Evolutionary conservation across 2,113 vertebrate species (phyloP), one percentile per base, ranked within the genome.

Genomic region (Ameiurus melas): DNA sequence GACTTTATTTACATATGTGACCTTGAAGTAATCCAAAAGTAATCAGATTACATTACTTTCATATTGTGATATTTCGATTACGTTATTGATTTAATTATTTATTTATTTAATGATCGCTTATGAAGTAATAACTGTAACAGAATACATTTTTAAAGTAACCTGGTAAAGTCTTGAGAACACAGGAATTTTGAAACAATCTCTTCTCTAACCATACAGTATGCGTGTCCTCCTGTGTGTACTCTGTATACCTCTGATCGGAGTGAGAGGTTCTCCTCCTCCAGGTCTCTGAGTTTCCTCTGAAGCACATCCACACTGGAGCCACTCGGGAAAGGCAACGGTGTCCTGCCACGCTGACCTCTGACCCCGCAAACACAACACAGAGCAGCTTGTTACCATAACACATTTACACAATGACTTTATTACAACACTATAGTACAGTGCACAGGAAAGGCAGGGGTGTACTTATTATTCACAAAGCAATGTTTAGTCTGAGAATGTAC

Each of bases 261-360:
- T 0, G 98, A 97, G 36, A 99, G 94, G 13, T 99, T 99, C 92
- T 99, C 98, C 84, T 98, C 97, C 90, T 99, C 97, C 20, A 99
- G 96, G 86, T 99, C 98, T 92, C 96, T 96, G 30, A 99, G 96
- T 91, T 99, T 99, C 94, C 94, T 97, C 79, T 99, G 97, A 77
- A 99, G 96, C 6, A 96, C 96, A 89, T 98, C 97, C 86, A 97
- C 92, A 68, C 97, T 95, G 87, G 98, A 97, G 89, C 95, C 97
- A 79, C 96, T 97, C 58, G 95, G 95, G 73, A 96, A 96, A 0
- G 96, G 96, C 39, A 94, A 92, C 1, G 94, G 95, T 0, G 95
- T 94, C 89, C 97, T 96, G 80, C 96, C 97, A 70, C 94, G 96
- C 91, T 94, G 97, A 80, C 96, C 90, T 92, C 97, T 99, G 91